These are phyloP conservation scores for Trichogramma dendrolimi DNA, from an alignment of 2,888 invertebrate species.

Conservation along the genomic window DNA sequence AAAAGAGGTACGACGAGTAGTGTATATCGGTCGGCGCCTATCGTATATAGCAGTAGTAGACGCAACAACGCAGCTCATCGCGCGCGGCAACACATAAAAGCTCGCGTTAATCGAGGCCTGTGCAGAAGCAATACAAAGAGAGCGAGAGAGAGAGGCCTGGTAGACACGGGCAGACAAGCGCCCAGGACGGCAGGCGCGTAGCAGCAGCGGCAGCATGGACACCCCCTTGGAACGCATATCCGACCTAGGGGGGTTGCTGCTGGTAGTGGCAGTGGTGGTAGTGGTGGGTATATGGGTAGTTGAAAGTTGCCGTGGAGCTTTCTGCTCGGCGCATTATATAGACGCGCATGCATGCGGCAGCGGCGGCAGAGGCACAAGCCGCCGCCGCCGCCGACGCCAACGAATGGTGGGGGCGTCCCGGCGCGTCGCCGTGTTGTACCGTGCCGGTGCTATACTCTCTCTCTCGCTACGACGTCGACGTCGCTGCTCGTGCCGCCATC, in stretches of 20 bases:
- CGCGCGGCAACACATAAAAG: too few relatives aligned
- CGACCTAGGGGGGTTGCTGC: not conserved
- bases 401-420: slow-evolving; percentile 1
- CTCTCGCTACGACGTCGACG: not conserved
- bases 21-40: too few relatives aligned
- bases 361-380: not conserved
- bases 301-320: not conserved
- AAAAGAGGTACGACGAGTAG: too few relatives aligned
- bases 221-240: too few relatives aligned
- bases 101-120: too few relatives aligned
- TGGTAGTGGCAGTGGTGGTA: slow-evolving; percentile 18
- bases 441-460: not conserved
- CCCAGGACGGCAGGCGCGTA: too few relatives aligned
- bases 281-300: slow-evolving; percentile 4
- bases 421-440: slow-evolving; percentile 40
- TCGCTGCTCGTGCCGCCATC: not conserved
- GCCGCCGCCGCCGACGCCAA: slow-evolving; percentile 14
- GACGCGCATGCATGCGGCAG: slow-evolving; percentile 8
- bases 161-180: too few relatives aligned
- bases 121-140: too few relatives aligned
- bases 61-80: too few relatives aligned
- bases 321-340: slow-evolving; percentile 5
- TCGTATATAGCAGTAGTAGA: too few relatives aligned
- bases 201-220: too few relatives aligned
- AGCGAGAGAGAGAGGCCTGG: too few relatives aligned